Conservation (phyloP, 2,113 vertebrate genomes). For the Oenanthe melanoleuca region DNA sequence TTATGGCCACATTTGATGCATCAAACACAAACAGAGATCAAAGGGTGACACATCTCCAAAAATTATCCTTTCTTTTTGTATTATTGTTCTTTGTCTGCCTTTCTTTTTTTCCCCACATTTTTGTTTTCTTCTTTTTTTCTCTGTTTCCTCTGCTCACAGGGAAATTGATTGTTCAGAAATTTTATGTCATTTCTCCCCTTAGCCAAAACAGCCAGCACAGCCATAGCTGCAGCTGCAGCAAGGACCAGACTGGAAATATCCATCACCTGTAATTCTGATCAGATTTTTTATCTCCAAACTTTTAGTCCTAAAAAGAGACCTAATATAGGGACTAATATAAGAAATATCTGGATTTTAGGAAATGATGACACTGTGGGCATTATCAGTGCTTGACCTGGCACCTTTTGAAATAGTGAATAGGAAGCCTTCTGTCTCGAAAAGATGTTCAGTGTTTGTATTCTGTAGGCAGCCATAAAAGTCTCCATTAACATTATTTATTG, state of each 20-base stretch:
- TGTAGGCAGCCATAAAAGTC: background rate
- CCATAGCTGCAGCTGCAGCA: background rate
- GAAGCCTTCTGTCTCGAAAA: background rate
- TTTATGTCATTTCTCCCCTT: background rate
- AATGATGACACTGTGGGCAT: background rate
- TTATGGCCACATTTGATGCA: background rate
- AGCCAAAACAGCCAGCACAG: background rate
- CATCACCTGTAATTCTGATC: background rate
- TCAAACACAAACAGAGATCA: background rate
- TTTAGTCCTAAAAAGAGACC: background rate
- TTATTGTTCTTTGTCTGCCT: background rate
- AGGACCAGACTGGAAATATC: background rate
- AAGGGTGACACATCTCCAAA: background rate
- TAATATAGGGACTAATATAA: background rate
- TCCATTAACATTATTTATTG: background rate
- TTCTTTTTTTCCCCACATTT: rapidly evolving
- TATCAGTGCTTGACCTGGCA: background rate
- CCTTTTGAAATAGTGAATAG: background rate
- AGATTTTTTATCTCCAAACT: background rate
- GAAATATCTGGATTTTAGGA: background rate
- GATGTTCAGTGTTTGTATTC: background rate
- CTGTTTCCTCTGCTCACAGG: background rate
- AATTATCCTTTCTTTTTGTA: background rate
- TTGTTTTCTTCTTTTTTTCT: background rate
- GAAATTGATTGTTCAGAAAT: background rate